phyloP scores from a whole-genome alignment of 2,113 vertebrate genomes.

The Podilymbus podiceps region DNA sequence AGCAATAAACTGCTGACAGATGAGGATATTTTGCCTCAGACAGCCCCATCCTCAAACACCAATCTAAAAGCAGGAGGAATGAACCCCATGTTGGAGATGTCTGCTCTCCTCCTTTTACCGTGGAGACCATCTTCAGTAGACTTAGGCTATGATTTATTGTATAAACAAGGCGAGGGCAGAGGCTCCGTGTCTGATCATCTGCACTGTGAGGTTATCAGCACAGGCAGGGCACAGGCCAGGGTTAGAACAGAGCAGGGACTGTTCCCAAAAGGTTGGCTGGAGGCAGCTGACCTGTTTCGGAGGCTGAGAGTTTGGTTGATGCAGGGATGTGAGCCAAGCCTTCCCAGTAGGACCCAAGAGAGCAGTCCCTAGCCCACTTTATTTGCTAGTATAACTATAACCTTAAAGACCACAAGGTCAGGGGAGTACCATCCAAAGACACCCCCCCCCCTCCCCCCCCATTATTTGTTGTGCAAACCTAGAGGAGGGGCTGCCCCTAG shows the following conservation, averaged over 20 bases:
- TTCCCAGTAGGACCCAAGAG: neutral
- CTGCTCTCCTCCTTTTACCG: neutral
- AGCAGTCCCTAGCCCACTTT: neutral
- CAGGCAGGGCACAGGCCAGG: neutral
- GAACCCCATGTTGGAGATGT: neutral
- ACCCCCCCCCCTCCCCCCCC: neutral
- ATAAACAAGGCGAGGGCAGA: neutral
- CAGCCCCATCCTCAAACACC: neutral
- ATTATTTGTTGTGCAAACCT: constrained; percentile 4
- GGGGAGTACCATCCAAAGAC: neutral
- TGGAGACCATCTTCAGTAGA: neutral
- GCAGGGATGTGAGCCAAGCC: neutral
- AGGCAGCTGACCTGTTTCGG: neutral
- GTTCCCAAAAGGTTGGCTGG: neutral
- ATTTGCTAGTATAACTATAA: neutral
- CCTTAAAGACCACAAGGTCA: neutral
- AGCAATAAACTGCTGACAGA: neutral
- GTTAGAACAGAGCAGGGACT: neutral
- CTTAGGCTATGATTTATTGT: neutral
- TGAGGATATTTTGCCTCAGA: neutral
- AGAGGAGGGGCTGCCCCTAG: neutral
- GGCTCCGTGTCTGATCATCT: neutral
- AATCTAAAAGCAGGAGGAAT: neutral
- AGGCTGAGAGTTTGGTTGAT: neutral
- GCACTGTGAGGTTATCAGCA: neutral